Percentiles rank a stretch among this genome's conserved stretches.
Evolutionary conservation across 2,888 invertebrate species (phyloP).

Genomic region (Uloborus plumipes): DNA sequence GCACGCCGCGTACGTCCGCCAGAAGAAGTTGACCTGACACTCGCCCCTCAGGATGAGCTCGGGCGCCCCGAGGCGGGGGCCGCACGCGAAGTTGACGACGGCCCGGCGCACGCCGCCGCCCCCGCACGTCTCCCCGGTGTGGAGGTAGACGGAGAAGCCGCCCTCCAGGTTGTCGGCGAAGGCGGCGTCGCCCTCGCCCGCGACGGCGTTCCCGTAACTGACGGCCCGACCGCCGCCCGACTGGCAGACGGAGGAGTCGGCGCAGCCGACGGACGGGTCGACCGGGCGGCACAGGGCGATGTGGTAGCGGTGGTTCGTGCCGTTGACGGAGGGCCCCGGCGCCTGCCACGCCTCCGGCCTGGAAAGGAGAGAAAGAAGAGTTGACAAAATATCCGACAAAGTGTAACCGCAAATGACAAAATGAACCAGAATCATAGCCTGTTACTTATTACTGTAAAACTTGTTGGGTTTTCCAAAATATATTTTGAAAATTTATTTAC

Average conservation of each 20-base stretch:
- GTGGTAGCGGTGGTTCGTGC: slow-evolving; percentile 13
- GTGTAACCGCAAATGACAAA: no score
- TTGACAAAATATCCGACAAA: not conserved
- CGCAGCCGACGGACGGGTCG: slow-evolving; percentile 27
- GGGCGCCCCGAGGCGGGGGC: slow-evolving; percentile 42
- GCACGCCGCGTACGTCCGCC: slow-evolving; percentile 70
- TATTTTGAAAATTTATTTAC: no score
- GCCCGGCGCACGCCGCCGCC: slow-evolving; percentile 24
- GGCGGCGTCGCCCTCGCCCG: slow-evolving; percentile 4
- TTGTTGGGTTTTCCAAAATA: no score
- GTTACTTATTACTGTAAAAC: no score
- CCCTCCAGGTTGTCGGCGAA: slow-evolving; percentile 11
- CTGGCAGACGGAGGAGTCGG: slow-evolving; percentile 38
- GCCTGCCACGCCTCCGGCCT: slow-evolving; percentile 43
- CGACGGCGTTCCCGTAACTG: slow-evolving; percentile 37
- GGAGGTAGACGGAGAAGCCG: slow-evolving; percentile 43
- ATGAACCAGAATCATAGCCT: no score
- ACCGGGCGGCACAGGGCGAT: slow-evolving; percentile 44
- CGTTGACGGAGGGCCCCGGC: slow-evolving; percentile 19
- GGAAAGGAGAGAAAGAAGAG: slow-evolving; percentile 2
- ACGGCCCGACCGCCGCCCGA: slow-evolving; percentile 10
- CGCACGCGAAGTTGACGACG: slow-evolving; percentile 42
- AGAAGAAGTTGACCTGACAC: slow-evolving; percentile 69
- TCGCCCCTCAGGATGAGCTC: slow-evolving; percentile 25
- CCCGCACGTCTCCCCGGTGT: slow-evolving; percentile 19